Evolutionary conservation across 23 tunicate genomes (phyloP).

Genomic region (Styela plicata): DNA sequence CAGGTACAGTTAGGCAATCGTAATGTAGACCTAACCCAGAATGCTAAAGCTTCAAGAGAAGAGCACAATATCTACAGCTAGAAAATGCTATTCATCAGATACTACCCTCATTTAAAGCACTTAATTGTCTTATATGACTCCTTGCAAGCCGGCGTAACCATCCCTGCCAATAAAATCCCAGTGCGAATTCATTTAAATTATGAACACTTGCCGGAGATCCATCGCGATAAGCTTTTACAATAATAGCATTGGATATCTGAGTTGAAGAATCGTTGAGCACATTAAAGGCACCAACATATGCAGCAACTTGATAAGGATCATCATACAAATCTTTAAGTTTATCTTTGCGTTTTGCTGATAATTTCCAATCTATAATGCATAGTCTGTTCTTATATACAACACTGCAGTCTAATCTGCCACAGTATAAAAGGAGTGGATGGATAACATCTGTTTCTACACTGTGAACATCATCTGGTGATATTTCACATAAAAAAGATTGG

Average conservation of each 20-base stretch:
- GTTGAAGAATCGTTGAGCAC: not conserved
- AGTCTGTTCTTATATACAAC: constrained; percentile 51
- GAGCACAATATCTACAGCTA: no score
- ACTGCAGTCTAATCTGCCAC: constrained; percentile 67
- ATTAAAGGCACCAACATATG: constrained; percentile 81
- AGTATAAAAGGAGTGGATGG: constrained; percentile 59
- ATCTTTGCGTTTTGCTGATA: constrained; percentile 35
- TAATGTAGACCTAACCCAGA: no score
- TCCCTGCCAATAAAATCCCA: constrained; percentile 71
- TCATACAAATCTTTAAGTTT: constrained; percentile 62
- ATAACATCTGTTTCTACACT: constrained; percentile 32
- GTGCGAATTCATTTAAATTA: constrained; percentile 38
- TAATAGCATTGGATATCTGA: constrained; percentile 47
- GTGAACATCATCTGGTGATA: constrained; percentile 13
- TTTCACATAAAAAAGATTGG: constrained; percentile 36
- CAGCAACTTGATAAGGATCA: constrained; percentile 83
- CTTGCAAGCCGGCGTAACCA: constrained; percentile 59
- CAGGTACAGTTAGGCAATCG: no score
- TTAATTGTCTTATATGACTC: not conserved
- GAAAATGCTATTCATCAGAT: no score
- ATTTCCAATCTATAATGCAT: constrained; percentile 85
- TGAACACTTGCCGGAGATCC: constrained; percentile 69
- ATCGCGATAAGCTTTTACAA: constrained; percentile 67
- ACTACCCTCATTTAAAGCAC: no score
- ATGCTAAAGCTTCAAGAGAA: no score